Conservation (phyloP, 2,888 invertebrate genomes). For the Drosophila meridiana region DNA sequence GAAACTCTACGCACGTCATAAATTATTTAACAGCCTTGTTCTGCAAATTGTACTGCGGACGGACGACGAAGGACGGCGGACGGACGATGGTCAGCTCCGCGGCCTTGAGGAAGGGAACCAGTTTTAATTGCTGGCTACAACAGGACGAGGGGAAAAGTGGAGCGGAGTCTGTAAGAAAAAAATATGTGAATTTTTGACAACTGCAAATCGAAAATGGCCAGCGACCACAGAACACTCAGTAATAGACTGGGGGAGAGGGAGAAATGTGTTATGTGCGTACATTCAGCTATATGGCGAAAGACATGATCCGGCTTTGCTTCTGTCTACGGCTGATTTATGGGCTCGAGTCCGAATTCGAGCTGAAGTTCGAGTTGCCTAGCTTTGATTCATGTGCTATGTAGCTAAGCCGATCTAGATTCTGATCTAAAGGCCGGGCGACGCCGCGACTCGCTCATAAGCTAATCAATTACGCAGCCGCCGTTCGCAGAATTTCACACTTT, state of each 20-base stretch:
- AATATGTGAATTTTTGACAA: slow-evolving; percentile 77
- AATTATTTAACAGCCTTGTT: slow-evolving; percentile 71
- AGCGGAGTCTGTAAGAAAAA: slow-evolving; percentile 26
- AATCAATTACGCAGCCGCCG: slow-evolving; percentile 51
- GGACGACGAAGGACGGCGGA: neutral
- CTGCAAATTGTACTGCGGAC: slow-evolving; percentile 34
- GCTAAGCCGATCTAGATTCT: slow-evolving; percentile 19
- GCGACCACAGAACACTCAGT: neutral
- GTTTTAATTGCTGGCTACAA: slow-evolving; percentile 68
- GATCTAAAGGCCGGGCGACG: slow-evolving; percentile 2
- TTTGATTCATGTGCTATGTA: slow-evolving; percentile 27
- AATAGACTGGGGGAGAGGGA: neutral
- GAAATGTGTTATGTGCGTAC: slow-evolving; percentile 6
- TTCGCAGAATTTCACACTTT: slow-evolving; percentile 59
- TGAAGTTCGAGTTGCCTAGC: slow-evolving; percentile 9
- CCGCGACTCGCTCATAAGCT: slow-evolving; percentile 24
- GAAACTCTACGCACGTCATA: slow-evolving; percentile 76
- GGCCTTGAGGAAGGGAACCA: slow-evolving; percentile 50
- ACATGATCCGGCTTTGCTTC: slow-evolving; percentile 48
- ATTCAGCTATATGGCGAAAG: slow-evolving; percentile 61
- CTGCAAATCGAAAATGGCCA: slow-evolving; percentile 55
- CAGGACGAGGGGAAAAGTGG: neutral
- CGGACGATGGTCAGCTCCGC: neutral
- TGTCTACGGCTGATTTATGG: slow-evolving; percentile 58
- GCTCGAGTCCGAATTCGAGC: slow-evolving; percentile 35